Evolutionary conservation across 2,888 invertebrate species (phyloP), one percentile per base, ranked within the genome.

Genomic region (Amorpha juglandis): DNA sequence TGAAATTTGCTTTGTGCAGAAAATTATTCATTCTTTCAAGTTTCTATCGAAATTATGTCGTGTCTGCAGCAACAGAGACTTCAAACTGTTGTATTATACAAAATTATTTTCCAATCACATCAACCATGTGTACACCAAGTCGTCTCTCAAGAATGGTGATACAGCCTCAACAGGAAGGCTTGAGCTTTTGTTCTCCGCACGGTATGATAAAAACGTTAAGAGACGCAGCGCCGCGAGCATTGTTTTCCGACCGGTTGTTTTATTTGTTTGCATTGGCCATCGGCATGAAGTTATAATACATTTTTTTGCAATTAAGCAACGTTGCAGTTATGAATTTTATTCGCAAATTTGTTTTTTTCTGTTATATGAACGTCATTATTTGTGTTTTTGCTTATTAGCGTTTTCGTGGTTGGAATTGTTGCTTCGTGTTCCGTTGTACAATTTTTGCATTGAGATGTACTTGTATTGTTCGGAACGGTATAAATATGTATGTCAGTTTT

Each of bases 161-260:
- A 88, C 88, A 81, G 87, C 79, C 78, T 86, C 90, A 89, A 91
- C 92, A 92, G 92, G 91, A 92, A 92, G 92, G 89, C 85, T 84
- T 84, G 84, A 83, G 85, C 92, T 91, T 92, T 92, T 92, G 92
- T 92, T 92, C 91, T 90, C 85, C 75, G 79, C 83, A 83, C 76
- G 84, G 87, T 90, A 91, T 92, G 92, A 92, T 92, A 92, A 92
- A 92, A 92, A 92, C 92, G 90, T 92, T 92, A 92, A 87, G 89
- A 84, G 86, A 74, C 77, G 76, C 89, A 85, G 83, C 79, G 83
- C 86, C 79, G 79, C 83, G 80, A 80, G 87, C 91, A 92, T 92
- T 92, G 92, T 92, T 83, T 88, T 84, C 81, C 82, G 82, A 90
- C 88, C 87, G 85, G 87, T 88, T 81, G 71, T 78, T 80, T 78